Evolutionary conservation across 2,888 invertebrate genomes (phyloP).

Genomic region (Pyrocoelia pectoralis): DNA sequence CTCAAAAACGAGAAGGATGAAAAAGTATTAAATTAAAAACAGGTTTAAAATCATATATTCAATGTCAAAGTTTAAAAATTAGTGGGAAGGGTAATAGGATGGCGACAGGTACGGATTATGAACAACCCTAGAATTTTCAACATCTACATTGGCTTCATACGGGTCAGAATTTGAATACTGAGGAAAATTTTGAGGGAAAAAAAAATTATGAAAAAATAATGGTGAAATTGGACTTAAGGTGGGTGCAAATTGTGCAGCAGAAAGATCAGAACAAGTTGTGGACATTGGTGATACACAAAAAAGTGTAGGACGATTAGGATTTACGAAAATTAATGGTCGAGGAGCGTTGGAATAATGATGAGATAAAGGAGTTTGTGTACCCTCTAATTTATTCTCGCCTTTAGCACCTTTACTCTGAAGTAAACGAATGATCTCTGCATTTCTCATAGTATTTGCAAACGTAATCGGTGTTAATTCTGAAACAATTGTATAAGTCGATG

Average conservation of each 20-base stretch:
- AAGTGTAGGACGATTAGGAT: background rate
- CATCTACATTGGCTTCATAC: too few species aligned
- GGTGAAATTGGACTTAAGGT: constrained; percentile 36
- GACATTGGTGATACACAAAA: constrained; percentile 7
- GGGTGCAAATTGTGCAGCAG: constrained; percentile 31
- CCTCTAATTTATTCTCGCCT: constrained; percentile 39
- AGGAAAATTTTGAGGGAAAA: constrained; percentile 46
- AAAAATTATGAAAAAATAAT: constrained; percentile 32
- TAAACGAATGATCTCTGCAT: constrained; percentile 42
- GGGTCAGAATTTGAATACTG: too few species aligned
- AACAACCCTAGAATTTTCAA: too few species aligned
- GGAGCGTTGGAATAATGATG: background rate
- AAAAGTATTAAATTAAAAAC: too few species aligned
- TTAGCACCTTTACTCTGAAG: constrained; percentile 47
- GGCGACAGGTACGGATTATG: too few species aligned
- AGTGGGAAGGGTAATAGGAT: too few species aligned
- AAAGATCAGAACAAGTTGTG: constrained; percentile 37
- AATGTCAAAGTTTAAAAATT: too few species aligned
- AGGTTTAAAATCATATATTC: too few species aligned
- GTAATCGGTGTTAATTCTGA: constrained; percentile 53
- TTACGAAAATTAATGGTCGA: constrained; percentile 15
- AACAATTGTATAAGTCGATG: too few species aligned
- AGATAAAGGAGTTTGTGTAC: background rate
- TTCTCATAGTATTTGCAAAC: constrained; percentile 52
- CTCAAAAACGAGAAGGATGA: too few species aligned